These are phyloP conservation scores for Acanthochromis polyacanthus DNA, from an alignment of 2,113 vertebrate genomes.

Conservation along the genomic window DNA sequence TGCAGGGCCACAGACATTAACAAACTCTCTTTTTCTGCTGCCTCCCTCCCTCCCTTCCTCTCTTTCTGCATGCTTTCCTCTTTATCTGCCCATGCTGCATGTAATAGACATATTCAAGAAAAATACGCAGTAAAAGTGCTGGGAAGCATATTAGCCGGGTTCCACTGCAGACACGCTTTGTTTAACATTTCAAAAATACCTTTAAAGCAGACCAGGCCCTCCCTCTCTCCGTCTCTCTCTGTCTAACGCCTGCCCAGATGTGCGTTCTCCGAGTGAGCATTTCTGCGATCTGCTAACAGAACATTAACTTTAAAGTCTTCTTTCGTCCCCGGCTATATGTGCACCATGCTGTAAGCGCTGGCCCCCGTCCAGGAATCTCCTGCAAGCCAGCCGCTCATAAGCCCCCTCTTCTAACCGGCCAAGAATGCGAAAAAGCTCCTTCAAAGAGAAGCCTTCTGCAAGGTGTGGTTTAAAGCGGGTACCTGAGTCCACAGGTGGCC, in stretches of 20 bases:
- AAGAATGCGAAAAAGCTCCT: constrained; percentile 80
- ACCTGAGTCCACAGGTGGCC: constrained; percentile 79
- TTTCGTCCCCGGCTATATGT: constrained; percentile 67
- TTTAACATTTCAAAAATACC: constrained; percentile 46
- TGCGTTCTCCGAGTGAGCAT: constrained; percentile 61
- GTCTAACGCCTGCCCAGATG: constrained; percentile 69
- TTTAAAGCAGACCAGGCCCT: constrained; percentile 12
- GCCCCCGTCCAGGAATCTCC: constrained; percentile 78
- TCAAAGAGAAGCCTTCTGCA: constrained; percentile 65
- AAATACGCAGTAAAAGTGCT: constrained; percentile 33
- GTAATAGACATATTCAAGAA: constrained; percentile 17
- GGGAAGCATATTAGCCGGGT: constrained; percentile 21
- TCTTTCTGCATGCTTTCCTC: constrained; percentile 11
- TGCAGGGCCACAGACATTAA: constrained; percentile 55
- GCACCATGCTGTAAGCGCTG: constrained; percentile 72
- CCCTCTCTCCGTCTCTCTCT: constrained; percentile 16
- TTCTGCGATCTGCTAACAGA: constrained; percentile 72
- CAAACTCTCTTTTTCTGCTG: constrained; percentile 13
- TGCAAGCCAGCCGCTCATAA: constrained; percentile 72
- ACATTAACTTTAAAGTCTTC: constrained; percentile 81
- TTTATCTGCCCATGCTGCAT: not conserved
- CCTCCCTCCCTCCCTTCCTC: not conserved
- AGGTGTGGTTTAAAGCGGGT: constrained; percentile 76
- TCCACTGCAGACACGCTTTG: constrained; percentile 18
- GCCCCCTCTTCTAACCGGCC: constrained; percentile 68